Base-by-base conservation (phyloP, 1,140 invertebrate species). In the Vanessa tameamea region DNA sequence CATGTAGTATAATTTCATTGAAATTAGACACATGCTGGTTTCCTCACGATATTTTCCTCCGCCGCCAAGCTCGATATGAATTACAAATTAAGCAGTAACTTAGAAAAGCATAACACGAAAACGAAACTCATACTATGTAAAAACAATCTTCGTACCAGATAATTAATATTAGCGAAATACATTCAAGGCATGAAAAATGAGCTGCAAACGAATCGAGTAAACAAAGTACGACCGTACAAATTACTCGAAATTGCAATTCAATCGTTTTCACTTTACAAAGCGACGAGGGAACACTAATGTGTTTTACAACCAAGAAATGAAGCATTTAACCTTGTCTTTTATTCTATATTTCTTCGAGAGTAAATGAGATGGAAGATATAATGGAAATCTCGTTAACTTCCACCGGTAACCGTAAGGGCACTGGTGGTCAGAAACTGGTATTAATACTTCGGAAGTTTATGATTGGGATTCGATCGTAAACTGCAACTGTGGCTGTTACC, bases 201-300 rank as follows among this genome's bases (percentile, higher is more conserved):
- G 57, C 57, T 61, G 23, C 57, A 37, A 61, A 61, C 26, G 26
- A 61, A 61, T 8, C 26, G 57, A 37, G 57, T 37, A 61, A 61
- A 61, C 57, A 61, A 61, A 61, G 31, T 61, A 26, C 57, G 12
- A 12, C 31, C 23, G 57, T 37, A 69, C 55, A 69, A 69, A 69
- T 69, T 69, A 69, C 53, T 47, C 37, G 55, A 69, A 69, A 69
- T 69, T 57, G 66, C 69, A 72, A 26, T 72, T 65, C 69, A 65
- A 72, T 72, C 51, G 69, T 64, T 64, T 64, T 72, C 63, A 72
- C 63, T 72, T 72, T 72, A 72, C 61, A 64, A 47, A 47, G 47
- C 71, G 16, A 48, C 55, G 64, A 66, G 48, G 37, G 53, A 50
- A 43, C 64, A 66, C 64, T 64, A 64, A 72, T 66, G 71, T 64